Evolutionary conservation across 2,113 vertebrate genomes (phyloP), one percentile per base, ranked within the genome.

Genomic region (Synodontis membranacea): DNA sequence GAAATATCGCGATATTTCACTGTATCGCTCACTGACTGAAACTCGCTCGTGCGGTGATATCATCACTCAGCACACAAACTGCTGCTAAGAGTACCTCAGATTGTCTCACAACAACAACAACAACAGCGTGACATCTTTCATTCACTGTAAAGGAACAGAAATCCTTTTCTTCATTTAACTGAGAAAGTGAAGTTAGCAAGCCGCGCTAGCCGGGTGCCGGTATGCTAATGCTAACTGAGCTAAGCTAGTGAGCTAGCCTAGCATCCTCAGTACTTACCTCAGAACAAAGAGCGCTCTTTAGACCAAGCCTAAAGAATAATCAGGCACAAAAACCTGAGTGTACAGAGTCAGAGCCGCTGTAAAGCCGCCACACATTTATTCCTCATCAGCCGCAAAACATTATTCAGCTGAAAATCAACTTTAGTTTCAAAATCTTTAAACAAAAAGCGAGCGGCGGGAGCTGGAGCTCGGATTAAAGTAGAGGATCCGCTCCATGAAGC

Each of bases 211-310:
- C 66, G 48, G 66, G 31, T 83, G 82, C 82, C 82, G 82, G 82
- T 54, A 84, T 2, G 80, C 80, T 82, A 82, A 82, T 3, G 80
- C 81, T 83, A 72, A 54, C 5, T 39, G 14, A 8, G 84, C 83
- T 83, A 82, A 56, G 78, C 87, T 83, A 66, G 19, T 42, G 48
- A 62, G 87, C 79, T 88, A 88, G 72, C 84, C 54, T 86, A 82
- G 84, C 84, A 85, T 85, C 48, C 11, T 11, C 60, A 70, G 81
- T 78, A 89, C 86, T 89, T 78, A 86, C 89, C 88, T 79, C 84
- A 90, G 89, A 90, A 90, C 89, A 90, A 90, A 90, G 89, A 90
- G 62, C 89, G 82, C 82, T 76, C 10, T 66, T 64, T 44, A 54
- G 52, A 78, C 34, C 89, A 66, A 85, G 31, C 48, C 80, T 62